Conservation (phyloP, 2,113 vertebrate species). For the Numenius arquata region DNA sequence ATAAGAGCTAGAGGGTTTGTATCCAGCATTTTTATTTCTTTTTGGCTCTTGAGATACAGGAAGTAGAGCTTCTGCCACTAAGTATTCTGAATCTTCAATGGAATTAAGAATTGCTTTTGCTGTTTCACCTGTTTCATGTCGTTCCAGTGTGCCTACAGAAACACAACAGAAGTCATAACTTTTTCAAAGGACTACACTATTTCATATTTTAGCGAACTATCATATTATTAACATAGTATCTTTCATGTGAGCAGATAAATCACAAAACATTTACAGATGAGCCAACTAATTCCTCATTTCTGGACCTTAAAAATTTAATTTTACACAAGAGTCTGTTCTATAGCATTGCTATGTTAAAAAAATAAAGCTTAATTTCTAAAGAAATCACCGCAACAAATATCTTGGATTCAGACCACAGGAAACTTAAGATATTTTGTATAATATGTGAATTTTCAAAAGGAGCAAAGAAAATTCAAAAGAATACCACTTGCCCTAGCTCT, state of each 20-base stretch:
- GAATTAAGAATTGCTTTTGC: conserved; percentile 73
- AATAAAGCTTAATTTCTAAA: neutral
- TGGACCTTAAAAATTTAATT: neutral
- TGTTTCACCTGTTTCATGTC: conserved; percentile 76
- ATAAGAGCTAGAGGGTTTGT: conserved; percentile 31
- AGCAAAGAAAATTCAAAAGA: neutral
- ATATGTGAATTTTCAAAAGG: neutral
- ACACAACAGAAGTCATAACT: neutral
- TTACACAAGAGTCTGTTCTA: neutral
- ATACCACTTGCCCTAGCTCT: neutral
- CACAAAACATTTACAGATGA: neutral
- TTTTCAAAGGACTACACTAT: neutral
- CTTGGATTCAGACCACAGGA: neutral
- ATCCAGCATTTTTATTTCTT: conserved; percentile 27
- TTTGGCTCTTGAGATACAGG: conserved; percentile 29
- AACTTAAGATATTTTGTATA: neutral
- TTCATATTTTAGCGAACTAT: neutral
- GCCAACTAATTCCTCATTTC: neutral
- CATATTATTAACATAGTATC: neutral
- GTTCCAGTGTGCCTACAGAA: conserved; percentile 74
- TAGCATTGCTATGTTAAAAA: neutral
- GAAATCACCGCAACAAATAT: neutral
- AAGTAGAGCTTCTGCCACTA: conserved; percentile 40
- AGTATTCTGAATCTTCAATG: conserved; percentile 62
- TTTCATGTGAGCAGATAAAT: neutral